phyloP scores from a whole-genome alignment of 2,113 vertebrate species.

The Bubo bubo region DNA sequence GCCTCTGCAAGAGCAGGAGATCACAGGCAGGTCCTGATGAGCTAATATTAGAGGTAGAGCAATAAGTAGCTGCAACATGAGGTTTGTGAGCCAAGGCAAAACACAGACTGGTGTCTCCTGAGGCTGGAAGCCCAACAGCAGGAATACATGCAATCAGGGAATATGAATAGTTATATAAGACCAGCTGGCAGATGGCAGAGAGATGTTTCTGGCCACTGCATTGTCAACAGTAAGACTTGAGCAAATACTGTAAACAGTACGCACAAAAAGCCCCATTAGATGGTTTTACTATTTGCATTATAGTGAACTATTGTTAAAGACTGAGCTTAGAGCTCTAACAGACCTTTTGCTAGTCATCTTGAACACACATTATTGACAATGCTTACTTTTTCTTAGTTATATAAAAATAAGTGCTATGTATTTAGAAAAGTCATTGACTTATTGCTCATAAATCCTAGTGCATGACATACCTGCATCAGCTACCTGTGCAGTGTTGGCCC shows the following conservation, averaged over 20 bases:
- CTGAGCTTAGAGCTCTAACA: neutral
- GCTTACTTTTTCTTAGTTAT: neutral
- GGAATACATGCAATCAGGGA: neutral
- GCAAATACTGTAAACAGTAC: neutral
- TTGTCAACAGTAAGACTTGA: neutral
- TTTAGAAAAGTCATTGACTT: neutral
- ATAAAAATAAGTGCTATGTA: neutral
- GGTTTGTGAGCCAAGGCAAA: neutral
- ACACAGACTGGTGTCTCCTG: neutral
- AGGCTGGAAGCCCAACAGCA: neutral
- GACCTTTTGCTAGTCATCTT: neutral
- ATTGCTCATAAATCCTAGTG: neutral
- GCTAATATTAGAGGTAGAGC: neutral
- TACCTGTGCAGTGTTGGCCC: neutral
- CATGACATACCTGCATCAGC: rapidly evolving
- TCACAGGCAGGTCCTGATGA: neutral
- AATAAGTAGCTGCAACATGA: neutral
- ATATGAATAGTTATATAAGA: neutral
- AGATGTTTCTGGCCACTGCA: neutral
- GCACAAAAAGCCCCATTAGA: neutral
- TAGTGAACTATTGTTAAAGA: neutral
- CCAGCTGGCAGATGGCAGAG: neutral
- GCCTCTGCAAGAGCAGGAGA: neutral
- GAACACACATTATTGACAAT: neutral
- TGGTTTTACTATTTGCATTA: neutral